Evolutionary conservation across 2,113 vertebrate species (phyloP), one percentile per base, ranked within the genome.

Genomic region (Percina caprodes): DNA sequence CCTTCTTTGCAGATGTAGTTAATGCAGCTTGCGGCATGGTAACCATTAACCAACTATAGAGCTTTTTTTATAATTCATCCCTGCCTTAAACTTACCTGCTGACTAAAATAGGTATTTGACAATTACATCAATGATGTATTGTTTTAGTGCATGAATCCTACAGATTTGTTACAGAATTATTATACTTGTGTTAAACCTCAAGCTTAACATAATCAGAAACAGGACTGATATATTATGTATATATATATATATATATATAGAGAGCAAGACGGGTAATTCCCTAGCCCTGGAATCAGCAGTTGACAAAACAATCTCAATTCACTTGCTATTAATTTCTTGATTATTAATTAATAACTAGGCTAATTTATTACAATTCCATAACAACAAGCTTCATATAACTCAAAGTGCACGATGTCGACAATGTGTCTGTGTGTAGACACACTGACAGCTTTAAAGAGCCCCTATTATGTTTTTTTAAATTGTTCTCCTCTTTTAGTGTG

Each of bases 361-460:
- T 35, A 35, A 24, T 69, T 39, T 18, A 48, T 55, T 24, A 7
- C 48, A 67, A n/a, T 24, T 72, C 19, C 0, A 45, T 70, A 15
- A 12, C 67, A 48, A 23, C 18, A 33, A 66, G 35, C 46, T 54
- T 46, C n/a, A 15, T 55, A 46, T 21, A 55, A 0, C n/a, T 46
- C 52, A 48, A 39, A 78, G 51, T 89, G 80, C 86, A 91, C 75
- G 75, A 51, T 72, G 69, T 82, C 70, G 55, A n/a, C 24, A 45
- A 79, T 84, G 83, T 77, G 77, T 85, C 60, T 77, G 5, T 69
- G n/a, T 39, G 49, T 26, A 42, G 75, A 84, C 74, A 80, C 79
- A 80, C 83, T 67, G 59, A 66, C 67, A 68, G 69, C 55, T 79
- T 76, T 42, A 42, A 42, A 42, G 10, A 42, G 39, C 39, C 10